Evolutionary conservation across 2,888 invertebrate species (phyloP).

Genomic region (Sceliomorpha sp.): DNA sequence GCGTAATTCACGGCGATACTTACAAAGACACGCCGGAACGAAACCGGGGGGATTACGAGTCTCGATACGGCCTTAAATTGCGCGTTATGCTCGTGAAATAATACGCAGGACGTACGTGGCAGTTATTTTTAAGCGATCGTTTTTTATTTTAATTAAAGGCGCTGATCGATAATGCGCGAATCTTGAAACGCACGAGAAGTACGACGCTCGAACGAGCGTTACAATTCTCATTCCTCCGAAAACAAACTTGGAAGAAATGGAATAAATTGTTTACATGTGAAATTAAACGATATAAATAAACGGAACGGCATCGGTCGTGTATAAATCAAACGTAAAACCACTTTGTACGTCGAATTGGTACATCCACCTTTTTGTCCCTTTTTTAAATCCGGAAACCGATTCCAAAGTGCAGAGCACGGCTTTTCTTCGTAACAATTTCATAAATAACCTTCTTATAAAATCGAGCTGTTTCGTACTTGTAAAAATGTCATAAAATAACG

Average conservation of each 20-base stretch:
- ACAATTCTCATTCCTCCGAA: too few relatives aligned
- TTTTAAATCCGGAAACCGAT: constrained; percentile 16
- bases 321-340: constrained; percentile 44
- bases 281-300: too few relatives aligned
- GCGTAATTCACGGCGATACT: constrained; percentile 24
- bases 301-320: too few relatives aligned
- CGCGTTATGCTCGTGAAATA: constrained; percentile 19
- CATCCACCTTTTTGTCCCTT: constrained; percentile 19
- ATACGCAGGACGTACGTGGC: constrained; percentile 15
- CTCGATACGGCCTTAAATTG: constrained; percentile 29
- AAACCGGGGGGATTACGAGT: constrained; percentile 30
- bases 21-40: constrained; percentile 25
- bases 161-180: too few relatives aligned
- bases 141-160: constrained; percentile 31
- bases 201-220: too few relatives aligned
- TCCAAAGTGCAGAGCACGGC: constrained; percentile 28
- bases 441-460: constrained; percentile 53
- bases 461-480: constrained; percentile 43
- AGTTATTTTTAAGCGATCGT: constrained; percentile 11
- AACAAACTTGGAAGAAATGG: too few relatives aligned
- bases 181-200: too few relatives aligned
- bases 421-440: constrained; percentile 52
- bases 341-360: constrained; percentile 37
- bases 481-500: constrained; percentile 48
- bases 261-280: too few relatives aligned